A percentile compares a stretch with the other conserved stretches of the same genome.
Conservation (phyloP, 92 coral and sea anemone species). For the Zoanthus sociatus region DNA sequence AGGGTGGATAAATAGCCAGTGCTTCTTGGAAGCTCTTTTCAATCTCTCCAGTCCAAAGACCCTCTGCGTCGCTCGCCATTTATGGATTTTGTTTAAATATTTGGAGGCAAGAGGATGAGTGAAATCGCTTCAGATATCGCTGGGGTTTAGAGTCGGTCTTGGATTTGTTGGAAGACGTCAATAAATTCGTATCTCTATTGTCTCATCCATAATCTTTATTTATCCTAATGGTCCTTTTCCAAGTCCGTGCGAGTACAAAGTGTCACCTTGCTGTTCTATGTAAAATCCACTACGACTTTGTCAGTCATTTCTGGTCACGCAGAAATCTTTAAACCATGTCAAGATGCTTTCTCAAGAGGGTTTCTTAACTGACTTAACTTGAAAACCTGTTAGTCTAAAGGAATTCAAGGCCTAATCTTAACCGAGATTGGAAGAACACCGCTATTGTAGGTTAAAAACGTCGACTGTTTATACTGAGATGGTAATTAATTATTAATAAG, state of each 20-base stretch:
- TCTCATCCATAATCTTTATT: not conserved
- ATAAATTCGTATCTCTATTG: not conserved
- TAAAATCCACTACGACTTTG: not conserved
- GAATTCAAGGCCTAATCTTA: not conserved
- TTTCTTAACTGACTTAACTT: not conserved
- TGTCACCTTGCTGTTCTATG: not conserved
- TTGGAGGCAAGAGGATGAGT: not conserved
- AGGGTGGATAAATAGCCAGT: slow-evolving; percentile 97
- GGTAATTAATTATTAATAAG: slow-evolving; percentile 51
- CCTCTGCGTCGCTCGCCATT: slow-evolving; percentile 83
- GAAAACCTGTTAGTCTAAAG: not conserved
- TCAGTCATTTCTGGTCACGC: not conserved
- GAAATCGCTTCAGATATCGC: not conserved
- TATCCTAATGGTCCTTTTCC: not conserved
- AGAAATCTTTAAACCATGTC: not conserved
- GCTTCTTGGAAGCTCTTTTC: slow-evolving; percentile 99
- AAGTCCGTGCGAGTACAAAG: not conserved
- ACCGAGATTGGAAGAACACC: not conserved
- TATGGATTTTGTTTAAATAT: not conserved
- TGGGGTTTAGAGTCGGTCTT: not conserved
- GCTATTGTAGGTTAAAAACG: slow-evolving; percentile 27
- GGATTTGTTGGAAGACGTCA: not conserved
- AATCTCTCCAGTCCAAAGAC: slow-evolving; percentile 98
- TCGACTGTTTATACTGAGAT: slow-evolving; percentile 30
- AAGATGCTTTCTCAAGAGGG: not conserved